Evolutionary conservation across 1,140 invertebrate genomes (phyloP), one percentile per base, ranked within the genome.

Genomic region (Sycophaga agraensis): DNA sequence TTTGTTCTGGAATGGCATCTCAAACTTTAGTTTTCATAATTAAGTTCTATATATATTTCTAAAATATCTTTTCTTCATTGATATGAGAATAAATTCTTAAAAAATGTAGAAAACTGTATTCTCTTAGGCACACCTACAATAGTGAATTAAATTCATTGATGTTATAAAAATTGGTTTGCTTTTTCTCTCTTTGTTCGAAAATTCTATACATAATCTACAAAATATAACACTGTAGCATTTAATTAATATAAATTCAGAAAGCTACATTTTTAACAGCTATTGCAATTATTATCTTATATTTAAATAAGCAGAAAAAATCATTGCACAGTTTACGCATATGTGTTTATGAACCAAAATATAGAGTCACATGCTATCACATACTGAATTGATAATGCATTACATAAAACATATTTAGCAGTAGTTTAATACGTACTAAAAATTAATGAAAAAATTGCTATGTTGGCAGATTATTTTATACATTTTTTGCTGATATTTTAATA

Each of bases 161-260:
- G 1, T 35, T 46, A 54, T 45, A 46, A 46, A 61, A 54, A 48
- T 17, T 53, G 37, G 34, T 37, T 46, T 39, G 9, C 11, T 59
- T 24, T 43, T 24, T n/a, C 35, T 51, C 26, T 59, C 12, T 31
- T 24, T 59, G 21, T 12, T 11, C 12, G 31, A 51, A 14, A 49
- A 16, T 42, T 35, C 34, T 42, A 51, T 28, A 59, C n/a, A 59
- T 39, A 49, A 16, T 39, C 28, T 58, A 31, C 12, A 53, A 53
- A 21, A 54, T 53, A 19, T 46, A 60, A 45, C 39, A 28, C 14
- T 12, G 19, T 53, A 51, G 12, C 11, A 60, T 60, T 60, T 60
- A 24, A 37, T 53, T 11, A 60, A 53, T 21, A 60, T n/a, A 60
- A 34, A 21, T n/a, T 40, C 14, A 50, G 22, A 37, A 21, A 51